phyloP scores from a whole-genome alignment of 2,113 vertebrate species.

The Sinocyclocheilus grahami region DNA sequence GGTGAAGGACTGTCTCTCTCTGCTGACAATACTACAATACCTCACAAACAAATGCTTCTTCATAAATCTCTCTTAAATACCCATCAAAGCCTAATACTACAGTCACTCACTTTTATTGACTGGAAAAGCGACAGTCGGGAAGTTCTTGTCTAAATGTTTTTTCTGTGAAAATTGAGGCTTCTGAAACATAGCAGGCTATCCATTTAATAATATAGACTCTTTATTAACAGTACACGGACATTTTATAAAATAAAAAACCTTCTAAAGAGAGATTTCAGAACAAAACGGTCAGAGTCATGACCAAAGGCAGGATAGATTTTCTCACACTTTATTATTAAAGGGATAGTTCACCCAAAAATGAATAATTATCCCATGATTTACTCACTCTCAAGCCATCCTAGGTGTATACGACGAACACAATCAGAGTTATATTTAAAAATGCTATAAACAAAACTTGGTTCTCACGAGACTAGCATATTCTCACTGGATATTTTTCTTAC shows the following conservation, averaged over 20 bases:
- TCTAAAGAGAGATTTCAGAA: too few relatives aligned
- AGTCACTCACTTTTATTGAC: background rate
- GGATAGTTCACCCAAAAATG: too few relatives aligned
- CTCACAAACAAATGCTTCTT: constrained; percentile 44
- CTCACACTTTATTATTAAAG: too few relatives aligned
- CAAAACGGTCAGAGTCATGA: background rate
- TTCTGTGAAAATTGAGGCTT: background rate
- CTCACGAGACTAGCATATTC: too few relatives aligned
- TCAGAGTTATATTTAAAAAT: too few relatives aligned
- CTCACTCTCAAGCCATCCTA: too few relatives aligned
- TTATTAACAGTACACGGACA: background rate
- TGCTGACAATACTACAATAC: constrained; percentile 33
- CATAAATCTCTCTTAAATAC: constrained; percentile 42
- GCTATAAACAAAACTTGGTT: too few relatives aligned
- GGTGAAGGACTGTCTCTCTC: constrained; percentile 42
- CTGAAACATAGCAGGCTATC: background rate
- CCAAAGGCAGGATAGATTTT: background rate
- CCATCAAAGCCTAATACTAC: background rate
- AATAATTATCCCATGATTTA: too few relatives aligned
- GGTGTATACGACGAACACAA: too few relatives aligned
- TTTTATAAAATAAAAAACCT: background rate
- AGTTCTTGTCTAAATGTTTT: background rate
- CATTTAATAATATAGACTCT: background rate
- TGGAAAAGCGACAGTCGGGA: background rate
- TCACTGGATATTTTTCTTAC: too few relatives aligned